Percentiles rank a stretch among this genome's conserved stretches.
Conservation (phyloP, 2,888 invertebrate species). For the Elmis aenea region DNA sequence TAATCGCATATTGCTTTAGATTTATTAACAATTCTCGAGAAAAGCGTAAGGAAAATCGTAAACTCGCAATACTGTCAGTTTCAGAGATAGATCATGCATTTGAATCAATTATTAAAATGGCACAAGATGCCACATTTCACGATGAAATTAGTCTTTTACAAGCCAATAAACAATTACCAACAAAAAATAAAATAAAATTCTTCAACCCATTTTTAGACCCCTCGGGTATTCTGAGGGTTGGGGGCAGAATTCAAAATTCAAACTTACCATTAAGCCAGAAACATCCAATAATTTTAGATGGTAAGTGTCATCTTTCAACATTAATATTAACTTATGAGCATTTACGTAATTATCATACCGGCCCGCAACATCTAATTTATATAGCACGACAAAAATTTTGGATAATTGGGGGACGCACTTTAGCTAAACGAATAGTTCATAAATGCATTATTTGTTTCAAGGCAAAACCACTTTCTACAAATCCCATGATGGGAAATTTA, state of each 20-base stretch:
- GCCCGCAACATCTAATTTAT: constrained; percentile 18
- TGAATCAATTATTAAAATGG: background rate
- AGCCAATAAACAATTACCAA: background rate
- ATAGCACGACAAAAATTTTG: constrained; percentile 15
- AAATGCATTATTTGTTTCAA: too few species aligned
- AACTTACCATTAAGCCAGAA: constrained; percentile 7
- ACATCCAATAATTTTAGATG: constrained; percentile 13
- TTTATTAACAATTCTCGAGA: background rate
- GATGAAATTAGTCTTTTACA: constrained; percentile 1
- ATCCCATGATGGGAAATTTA: too few species aligned
- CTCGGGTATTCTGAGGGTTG: constrained; percentile 14
- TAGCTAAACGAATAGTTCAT: too few species aligned
- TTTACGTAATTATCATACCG: constrained; percentile 10
- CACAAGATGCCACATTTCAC: constrained; percentile 2
- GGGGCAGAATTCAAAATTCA: constrained; percentile 15
- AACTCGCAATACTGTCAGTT: background rate
- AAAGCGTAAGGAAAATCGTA: background rate
- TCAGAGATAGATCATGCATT: background rate
- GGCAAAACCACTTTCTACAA: too few species aligned
- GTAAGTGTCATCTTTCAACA: constrained; percentile 3
- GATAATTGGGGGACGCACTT: constrained; percentile 7
- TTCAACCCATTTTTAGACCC: constrained; percentile 12
- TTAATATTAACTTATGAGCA: constrained; percentile 8
- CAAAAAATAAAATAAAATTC: background rate
- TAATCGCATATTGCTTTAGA: background rate